Base-by-base conservation (phyloP, 2,113 vertebrate genomes). In the Entomyzon cyanotis region DNA sequence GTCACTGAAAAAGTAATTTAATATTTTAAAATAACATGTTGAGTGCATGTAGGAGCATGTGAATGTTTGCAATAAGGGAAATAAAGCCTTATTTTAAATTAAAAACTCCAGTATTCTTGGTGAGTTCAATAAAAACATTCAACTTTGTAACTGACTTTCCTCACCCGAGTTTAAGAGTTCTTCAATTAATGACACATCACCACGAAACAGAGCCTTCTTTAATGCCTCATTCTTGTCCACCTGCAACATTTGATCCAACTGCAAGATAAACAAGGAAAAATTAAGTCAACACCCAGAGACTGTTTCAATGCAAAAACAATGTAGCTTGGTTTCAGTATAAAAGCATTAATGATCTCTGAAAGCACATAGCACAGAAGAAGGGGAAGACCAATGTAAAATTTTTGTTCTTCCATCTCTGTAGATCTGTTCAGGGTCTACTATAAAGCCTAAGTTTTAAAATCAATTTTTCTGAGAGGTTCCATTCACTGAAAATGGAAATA, bases 91-190 rank as follows among this genome's bases (percentile, higher is more conserved):
- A 37, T 22, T 88, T 46, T 79, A 69, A 89, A 71, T 0, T 0
- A 84, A n/a, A 79, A 77, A 50, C 16, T 44, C 75, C 18, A 52
- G n/a, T 71, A 18, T 30, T n/a, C 44, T 79, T 47, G 25, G 7
- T 3, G 16, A 31, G 8, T 10, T 63, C 24, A 83, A 37, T 62
- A 75, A 83, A 82, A 68, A 53, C 17, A 58, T 31, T 77, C 35
- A 86, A 37, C 17, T 71, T 58, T n/a, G 15, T 53, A 93, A 81
- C 20, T 41, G 31, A 81, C 28, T 85, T 92, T 44, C 79, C 96
- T 98, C 94, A 98, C 98, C 98, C 1, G 97, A 98, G 87, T 98
- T 98, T 95, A 99, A 95, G 53, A 99, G 98, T 65, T 98, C 97
- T 83, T 98, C 94, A 71, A 99, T 97, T 62, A 98, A 75, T 4